These are phyloP conservation scores for Amblyopsis rosae DNA, from an alignment of 2,113 vertebrate genomes.

Conservation along the genomic window DNA sequence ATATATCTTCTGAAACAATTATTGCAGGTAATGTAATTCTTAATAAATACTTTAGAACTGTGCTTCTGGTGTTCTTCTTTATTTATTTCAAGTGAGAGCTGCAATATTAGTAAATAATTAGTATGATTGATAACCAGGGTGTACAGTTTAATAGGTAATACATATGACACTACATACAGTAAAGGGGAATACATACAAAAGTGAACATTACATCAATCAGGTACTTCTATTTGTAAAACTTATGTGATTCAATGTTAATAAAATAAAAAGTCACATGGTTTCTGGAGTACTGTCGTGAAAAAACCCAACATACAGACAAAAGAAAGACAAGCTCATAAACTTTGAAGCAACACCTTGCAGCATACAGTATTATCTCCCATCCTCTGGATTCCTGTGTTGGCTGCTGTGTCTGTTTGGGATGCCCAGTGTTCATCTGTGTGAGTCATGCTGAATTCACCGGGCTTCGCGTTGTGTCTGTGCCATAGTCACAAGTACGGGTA, in stretches of 20 bases:
- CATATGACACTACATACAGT: no score
- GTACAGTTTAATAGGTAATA: no score
- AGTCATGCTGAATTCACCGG: slow-evolving; percentile 68
- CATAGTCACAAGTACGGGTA: slow-evolving; percentile 73
- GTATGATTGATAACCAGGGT: no score
- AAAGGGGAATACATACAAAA: no score
- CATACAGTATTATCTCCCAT: slow-evolving; percentile 24
- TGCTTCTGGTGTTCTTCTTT: background rate
- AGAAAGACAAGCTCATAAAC: slow-evolving; percentile 24
- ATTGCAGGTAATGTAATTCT: background rate
- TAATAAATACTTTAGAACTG: background rate
- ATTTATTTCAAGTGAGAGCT: slow-evolving; percentile 5
- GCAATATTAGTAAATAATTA: background rate
- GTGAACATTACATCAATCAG: no score
- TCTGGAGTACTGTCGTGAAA: no score
- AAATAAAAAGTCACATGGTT: no score
- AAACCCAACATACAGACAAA: background rate
- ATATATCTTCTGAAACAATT: background rate
- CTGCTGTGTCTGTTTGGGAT: slow-evolving; percentile 20
- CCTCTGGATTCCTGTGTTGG: slow-evolving; percentile 19
- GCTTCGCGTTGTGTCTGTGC: slow-evolving; percentile 63
- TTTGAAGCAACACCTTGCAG: slow-evolving; percentile 29
- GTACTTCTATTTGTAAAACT: no score
- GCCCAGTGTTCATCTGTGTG: slow-evolving; percentile 28
- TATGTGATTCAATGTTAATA: no score